Evolutionary conservation across 1,140 invertebrate species (phyloP).

Genomic region (Gonatopus flavifemur): DNA sequence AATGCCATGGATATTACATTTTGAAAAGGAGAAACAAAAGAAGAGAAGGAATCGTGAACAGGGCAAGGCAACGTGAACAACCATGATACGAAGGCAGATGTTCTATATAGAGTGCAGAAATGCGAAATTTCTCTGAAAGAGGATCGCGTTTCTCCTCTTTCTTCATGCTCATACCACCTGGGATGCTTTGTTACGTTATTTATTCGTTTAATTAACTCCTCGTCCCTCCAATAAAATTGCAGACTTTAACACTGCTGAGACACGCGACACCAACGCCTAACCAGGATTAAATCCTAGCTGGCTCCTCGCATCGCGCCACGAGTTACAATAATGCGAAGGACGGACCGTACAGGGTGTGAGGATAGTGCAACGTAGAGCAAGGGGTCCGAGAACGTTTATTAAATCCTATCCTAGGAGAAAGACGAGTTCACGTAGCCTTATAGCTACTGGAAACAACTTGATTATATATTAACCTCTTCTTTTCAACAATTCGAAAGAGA

Average conservation of each 20-base stretch:
- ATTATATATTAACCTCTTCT: too few relatives aligned
- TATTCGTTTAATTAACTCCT: slow-evolving; percentile 55
- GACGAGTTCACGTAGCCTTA: too few relatives aligned
- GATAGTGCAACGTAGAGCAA: too few relatives aligned
- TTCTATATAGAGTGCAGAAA: slow-evolving; percentile 11
- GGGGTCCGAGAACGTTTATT: too few relatives aligned
- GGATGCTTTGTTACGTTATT: slow-evolving; percentile 49
- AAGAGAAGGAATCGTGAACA: slow-evolving; percentile 2
- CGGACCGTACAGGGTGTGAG: too few relatives aligned
- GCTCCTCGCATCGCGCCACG: slow-evolving; percentile 13
- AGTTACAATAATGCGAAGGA: too few relatives aligned
- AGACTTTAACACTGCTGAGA: slow-evolving; percentile 39
- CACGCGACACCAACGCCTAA: slow-evolving; percentile 33
- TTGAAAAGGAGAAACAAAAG: background rate
- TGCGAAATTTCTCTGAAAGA: slow-evolving; percentile 21
- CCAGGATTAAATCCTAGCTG: slow-evolving; percentile 29
- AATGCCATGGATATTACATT: too few relatives aligned
- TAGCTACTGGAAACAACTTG: too few relatives aligned
- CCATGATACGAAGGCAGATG: slow-evolving; percentile 9
- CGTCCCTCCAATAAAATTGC: slow-evolving; percentile 42
- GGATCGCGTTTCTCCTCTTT: slow-evolving; percentile 6
- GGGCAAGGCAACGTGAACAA: slow-evolving; percentile 15
- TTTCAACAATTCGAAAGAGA: too few relatives aligned
- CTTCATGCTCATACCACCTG: slow-evolving; percentile 2
- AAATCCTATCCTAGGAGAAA: too few relatives aligned